Conservation (phyloP, 2,797 vertebrate genomes). For the Sciurus vulgaris region DNA sequence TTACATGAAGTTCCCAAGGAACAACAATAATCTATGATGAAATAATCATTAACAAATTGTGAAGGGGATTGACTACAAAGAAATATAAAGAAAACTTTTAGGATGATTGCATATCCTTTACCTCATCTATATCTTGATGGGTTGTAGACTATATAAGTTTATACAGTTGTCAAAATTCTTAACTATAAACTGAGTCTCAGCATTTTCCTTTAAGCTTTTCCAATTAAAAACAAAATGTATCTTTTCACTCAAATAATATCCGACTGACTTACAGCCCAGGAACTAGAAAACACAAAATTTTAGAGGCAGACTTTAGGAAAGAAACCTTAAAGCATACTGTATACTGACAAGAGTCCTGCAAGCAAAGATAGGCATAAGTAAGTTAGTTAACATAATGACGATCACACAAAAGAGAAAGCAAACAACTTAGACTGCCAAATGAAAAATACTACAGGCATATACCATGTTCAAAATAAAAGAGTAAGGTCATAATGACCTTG, state of each 20-base stretch:
- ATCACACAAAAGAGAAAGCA: slow-evolving; percentile 2
- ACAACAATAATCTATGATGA: not conserved
- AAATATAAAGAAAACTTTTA: slow-evolving; percentile 52
- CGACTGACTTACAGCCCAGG: not conserved
- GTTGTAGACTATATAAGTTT: not conserved
- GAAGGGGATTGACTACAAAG: not conserved
- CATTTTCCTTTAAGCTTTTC: slow-evolving; percentile 39
- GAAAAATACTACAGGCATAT: not conserved
- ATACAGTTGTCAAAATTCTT: slow-evolving; percentile 51
- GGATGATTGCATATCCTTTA: not conserved
- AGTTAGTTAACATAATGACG: slow-evolving; percentile 53
- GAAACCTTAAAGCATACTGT: not conserved
- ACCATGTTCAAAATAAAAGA: not conserved
- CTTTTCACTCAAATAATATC: slow-evolving; percentile 56
- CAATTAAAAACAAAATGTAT: slow-evolving; percentile 31
- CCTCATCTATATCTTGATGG: not conserved
- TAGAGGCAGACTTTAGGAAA: slow-evolving; percentile 32
- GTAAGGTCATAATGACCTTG: slow-evolving; percentile 14
- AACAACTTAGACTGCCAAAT: not conserved
- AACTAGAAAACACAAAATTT: slow-evolving; percentile 43
- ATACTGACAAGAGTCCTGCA: not conserved
- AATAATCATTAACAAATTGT: not conserved
- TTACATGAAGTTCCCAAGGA: not conserved
- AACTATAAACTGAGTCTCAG: not conserved
- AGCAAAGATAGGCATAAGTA: slow-evolving; percentile 40